Evolutionary conservation across 2,797 vertebrate species (phyloP).

Genomic region (Ambastaia sidthimunki): DNA sequence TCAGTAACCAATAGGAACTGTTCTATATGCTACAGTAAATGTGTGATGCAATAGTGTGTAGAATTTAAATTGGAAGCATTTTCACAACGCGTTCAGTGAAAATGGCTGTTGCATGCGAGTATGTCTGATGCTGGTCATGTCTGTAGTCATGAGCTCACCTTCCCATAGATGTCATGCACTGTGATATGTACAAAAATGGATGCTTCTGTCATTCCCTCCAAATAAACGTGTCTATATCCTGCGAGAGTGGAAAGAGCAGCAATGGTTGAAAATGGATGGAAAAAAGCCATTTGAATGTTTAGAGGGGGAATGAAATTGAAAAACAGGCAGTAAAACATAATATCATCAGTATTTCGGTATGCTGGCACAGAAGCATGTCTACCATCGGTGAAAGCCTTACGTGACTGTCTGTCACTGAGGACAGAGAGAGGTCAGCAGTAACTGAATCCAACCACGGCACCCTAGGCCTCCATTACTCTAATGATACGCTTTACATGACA

Average conservation of each 20-base stretch:
- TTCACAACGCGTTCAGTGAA: neutral
- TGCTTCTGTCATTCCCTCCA: constrained; percentile 95
- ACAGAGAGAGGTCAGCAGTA: neutral
- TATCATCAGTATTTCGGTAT: neutral
- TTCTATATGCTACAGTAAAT: neutral
- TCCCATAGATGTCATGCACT: constrained; percentile 95
- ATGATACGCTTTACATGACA: constrained; percentile 12
- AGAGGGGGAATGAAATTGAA: neutral
- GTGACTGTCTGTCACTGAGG: neutral
- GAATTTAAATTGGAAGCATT: constrained; percentile 1
- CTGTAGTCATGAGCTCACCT: constrained; percentile 77
- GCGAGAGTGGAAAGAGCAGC: constrained; percentile 51
- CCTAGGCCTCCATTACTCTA: constrained; percentile 8
- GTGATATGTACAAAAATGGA: constrained; percentile 97
- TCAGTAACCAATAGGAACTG: neutral
- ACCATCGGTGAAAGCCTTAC: neutral
- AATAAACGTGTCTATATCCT: constrained; percentile 97
- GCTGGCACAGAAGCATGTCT: neutral
- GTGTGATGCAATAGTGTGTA: neutral
- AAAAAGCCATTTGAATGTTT: constrained; percentile 15
- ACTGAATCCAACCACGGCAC: neutral
- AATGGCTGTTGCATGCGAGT: neutral
- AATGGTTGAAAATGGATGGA: constrained; percentile 16
- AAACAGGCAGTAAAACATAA: neutral
- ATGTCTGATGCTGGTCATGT: neutral